Base-by-base conservation (phyloP, 2,113 vertebrate species). In the Corythornis madagascariensis region DNA sequence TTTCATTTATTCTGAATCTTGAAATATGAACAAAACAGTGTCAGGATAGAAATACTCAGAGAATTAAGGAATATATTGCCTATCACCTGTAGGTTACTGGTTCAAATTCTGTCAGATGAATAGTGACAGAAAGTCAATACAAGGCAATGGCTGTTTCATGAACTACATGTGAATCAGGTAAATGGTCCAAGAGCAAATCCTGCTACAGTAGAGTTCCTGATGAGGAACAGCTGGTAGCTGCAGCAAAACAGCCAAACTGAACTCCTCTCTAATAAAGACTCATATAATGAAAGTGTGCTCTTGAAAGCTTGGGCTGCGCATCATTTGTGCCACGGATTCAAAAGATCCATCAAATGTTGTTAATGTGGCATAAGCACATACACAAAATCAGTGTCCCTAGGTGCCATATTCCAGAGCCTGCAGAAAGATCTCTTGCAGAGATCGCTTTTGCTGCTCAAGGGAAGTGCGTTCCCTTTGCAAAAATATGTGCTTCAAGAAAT, bases 21-120 rank as follows among this genome's bases (percentile, higher is more conserved):
- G 50, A 82, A 78, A 52, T 83, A 71, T 25, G 29, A 87, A 38
- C 10, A 69, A 35, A 77, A 47, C 80, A 67, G 31, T n/a, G 69
- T 72, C 63, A 83, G 33, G 81, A 63, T 76, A 70, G 73, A 95
- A 89, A 79, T 59, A 35, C 25, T 56, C 45, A 28, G 31, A 33
- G 59, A 90, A 94, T 84, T 90, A 83, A 79, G 66, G 85, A 81
- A 81, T 83, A 86, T 69, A 89, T 78, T 91, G 53, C 80, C 71
- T 90, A 73, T 59, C 86, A 47, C 93, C 84, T 96, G 26, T 13
- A 95, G 93, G 88, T 86, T 77, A 90, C 24, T 50, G 52, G 79
- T 93, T 92, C 89, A 91, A 86, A 89, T 92, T 70, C 77, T 59
- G n/a, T 74, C 74, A 70, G 67, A 73, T 78, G 33, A 90, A 69